Evolutionary conservation across 1,140 invertebrate species (phyloP).

Genomic region (Lepidurus packardi): DNA sequence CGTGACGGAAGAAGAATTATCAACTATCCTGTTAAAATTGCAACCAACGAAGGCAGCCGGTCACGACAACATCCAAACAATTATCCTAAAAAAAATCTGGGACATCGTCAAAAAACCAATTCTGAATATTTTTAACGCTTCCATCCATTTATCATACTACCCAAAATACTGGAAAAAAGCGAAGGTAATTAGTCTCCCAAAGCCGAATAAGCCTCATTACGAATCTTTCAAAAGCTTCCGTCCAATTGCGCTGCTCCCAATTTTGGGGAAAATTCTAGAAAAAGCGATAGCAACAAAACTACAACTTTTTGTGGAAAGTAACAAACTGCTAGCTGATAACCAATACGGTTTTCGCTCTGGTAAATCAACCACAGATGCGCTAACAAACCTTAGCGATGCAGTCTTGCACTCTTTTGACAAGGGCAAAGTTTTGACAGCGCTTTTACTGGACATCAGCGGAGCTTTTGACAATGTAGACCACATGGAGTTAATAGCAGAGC

Average conservation of each 20-base stretch:
- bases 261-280: conserved; percentile 8
- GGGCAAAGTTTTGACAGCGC: not conserved
- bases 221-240: not conserved
- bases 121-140: conserved; percentile 23
- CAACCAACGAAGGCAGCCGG: conserved; percentile 25
- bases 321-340: not conserved
- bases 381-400: not conserved
- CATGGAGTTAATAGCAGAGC: too few relatives aligned
- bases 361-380: not conserved
- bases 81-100: not conserved
- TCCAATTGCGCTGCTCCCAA: not conserved
- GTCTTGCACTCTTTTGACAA: not conserved
- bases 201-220: not conserved
- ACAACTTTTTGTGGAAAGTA: not conserved
- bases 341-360: not conserved
- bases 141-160: not conserved
- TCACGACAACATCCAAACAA: not conserved
- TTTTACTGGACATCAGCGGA: not conserved
- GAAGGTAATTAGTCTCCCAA: not conserved
- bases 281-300: not conserved
- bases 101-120: not conserved
- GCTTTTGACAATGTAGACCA: too few relatives aligned
- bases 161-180: conserved; percentile 23
- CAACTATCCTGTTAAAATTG: not conserved
- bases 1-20: not conserved